These are phyloP conservation scores for Graptemys geographica DNA, from an alignment of 2,797 vertebrate genomes.

Conservation along the genomic window DNA sequence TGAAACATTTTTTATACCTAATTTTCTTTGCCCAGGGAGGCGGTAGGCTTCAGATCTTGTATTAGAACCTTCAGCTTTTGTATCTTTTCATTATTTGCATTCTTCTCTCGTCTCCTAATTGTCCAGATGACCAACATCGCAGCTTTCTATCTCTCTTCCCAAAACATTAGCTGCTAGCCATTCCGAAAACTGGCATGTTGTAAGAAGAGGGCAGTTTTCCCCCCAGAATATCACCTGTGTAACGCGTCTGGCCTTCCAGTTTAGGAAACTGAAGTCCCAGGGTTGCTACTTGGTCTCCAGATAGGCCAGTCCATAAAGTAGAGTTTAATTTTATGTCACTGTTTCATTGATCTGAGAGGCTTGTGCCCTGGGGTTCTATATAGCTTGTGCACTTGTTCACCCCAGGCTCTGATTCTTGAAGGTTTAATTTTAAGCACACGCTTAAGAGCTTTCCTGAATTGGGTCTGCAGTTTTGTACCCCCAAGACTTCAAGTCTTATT, in stretches of 20 bases:
- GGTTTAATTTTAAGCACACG: neutral
- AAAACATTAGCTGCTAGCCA: neutral
- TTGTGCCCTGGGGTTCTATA: neutral
- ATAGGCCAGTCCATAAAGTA: neutral
- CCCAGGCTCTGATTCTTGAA: neutral
- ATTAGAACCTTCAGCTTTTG: neutral
- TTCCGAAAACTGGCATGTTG: neutral
- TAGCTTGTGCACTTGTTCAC: fast-evolving
- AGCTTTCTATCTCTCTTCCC: neutral
- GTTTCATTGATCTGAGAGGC: neutral
- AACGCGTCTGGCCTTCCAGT: neutral
- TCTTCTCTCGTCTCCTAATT: neutral
- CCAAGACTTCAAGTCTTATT: neutral
- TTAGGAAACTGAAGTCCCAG: neutral
- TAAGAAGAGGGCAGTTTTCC: neutral
- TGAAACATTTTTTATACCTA: neutral
- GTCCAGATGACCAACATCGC: neutral
- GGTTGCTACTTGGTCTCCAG: neutral
- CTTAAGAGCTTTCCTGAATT: neutral
- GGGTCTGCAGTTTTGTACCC: fast-evolving
- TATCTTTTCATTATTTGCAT: neutral
- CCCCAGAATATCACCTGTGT: neutral
- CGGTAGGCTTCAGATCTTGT: neutral
- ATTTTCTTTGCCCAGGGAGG: neutral
- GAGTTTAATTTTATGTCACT: neutral